Conservation (phyloP, 2,113 vertebrate species). For the Seriola rivoliana region DNA sequence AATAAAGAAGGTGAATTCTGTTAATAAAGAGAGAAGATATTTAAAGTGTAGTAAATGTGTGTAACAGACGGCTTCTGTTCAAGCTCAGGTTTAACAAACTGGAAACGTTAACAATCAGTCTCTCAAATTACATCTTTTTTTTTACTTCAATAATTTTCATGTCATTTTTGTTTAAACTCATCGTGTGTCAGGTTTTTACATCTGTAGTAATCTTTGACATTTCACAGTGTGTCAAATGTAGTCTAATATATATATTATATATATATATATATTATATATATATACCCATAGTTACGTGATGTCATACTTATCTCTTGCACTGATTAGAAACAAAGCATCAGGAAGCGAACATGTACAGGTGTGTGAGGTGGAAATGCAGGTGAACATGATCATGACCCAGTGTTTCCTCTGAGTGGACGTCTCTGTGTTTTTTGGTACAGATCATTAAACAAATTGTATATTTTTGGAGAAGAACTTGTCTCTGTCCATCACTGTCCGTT, state of each 20-base stretch:
- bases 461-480: slow-evolving; percentile 82
- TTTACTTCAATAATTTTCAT: slow-evolving; percentile 56
- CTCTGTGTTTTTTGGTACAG: slow-evolving; percentile 80
- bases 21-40: slow-evolving; percentile 50
- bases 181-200: slow-evolving; percentile 58
- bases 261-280: slow-evolving; percentile 33
- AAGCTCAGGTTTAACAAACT: slow-evolving; percentile 82
- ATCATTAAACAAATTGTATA: slow-evolving; percentile 88
- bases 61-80: slow-evolving; percentile 70
- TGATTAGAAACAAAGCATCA: slow-evolving; percentile 69
- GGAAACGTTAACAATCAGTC: slow-evolving; percentile 76
- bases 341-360: slow-evolving; percentile 56
- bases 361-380: slow-evolving; percentile 43
- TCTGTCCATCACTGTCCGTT: slow-evolving; percentile 26
- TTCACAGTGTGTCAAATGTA: slow-evolving; percentile 63
- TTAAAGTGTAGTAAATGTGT: slow-evolving; percentile 33
- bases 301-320: slow-evolving; percentile 71
- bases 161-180: slow-evolving; percentile 63
- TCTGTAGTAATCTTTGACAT: slow-evolving; percentile 72
- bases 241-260: slow-evolving; percentile 39
- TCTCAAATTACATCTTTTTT: slow-evolving; percentile 69
- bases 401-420: slow-evolving; percentile 79
- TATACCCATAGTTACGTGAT: slow-evolving; percentile 52
- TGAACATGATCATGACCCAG: slow-evolving; percentile 70
- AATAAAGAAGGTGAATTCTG: slow-evolving; percentile 43